Evolutionary conservation across 1,140 invertebrate genomes (phyloP), one percentile per base, ranked within the genome.

Genomic region (Papilio helenus): DNA sequence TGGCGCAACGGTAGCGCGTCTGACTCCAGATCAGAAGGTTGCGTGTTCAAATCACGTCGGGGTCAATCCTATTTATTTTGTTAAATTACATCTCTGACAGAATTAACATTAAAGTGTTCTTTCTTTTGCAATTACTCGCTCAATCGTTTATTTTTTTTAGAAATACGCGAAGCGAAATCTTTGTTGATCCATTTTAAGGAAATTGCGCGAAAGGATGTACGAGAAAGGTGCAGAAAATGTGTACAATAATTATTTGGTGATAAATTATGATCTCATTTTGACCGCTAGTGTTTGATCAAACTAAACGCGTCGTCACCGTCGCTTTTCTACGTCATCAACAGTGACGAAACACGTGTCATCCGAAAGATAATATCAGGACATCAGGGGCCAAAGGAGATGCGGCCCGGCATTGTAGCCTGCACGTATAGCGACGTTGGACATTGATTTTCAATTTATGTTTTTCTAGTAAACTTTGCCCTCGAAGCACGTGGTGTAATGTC

Each of bases 321-420:
- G 34, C 34, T 39, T 39, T 39, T 39, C 44, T 55, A n/a, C 51
- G 51, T 55, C 18, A n/a, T n/a, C 51, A 55, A 55, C 51, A 55
- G 51, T 55, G 51, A 55, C 51, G 51, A 55, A 55, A 55, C 51
- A 55, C 51, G 51, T 55, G 51, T 55, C 51, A 55, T 18, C 51
- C 51, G 51, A 18, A 18, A 55, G 51, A n/a, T 7, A 55, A 18
- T 55, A 55, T n/a, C 18, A 20, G 51, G 51, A n/a, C n/a, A 55
- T 55, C 8, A 55, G n/a, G n/a, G 7, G 18, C 4, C 51, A n/a
- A 55, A 18, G 18, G 51, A 55, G n/a, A 18, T 55, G n/a, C 20
- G 7, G n/a, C n/a, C 51, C 51, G 51, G 20, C 51, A 55, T 20
- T 16, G 16, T 55, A 55, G 7, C 4, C 4, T 7, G 18, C 46